These are phyloP conservation scores for Myiozetetes cayanensis DNA, from an alignment of 2,113 vertebrate species.

Conservation along the genomic window DNA sequence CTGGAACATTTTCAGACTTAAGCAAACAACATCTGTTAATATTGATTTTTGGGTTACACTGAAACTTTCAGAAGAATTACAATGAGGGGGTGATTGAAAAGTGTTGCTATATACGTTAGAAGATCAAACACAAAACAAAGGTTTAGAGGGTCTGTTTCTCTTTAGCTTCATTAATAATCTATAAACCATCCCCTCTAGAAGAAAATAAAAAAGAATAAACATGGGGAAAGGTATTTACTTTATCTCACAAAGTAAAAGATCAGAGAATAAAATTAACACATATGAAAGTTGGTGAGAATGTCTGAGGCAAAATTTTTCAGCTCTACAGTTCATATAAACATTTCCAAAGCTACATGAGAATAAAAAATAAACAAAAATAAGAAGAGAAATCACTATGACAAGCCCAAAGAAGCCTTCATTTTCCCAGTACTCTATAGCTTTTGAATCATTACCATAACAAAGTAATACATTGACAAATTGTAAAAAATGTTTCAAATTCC, in stretches of 20 bases:
- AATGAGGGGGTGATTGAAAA: conserved; percentile 45
- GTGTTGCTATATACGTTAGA: background rate
- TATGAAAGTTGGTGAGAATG: background rate
- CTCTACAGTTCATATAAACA: background rate
- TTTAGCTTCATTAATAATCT: background rate
- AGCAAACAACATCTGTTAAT: conserved; percentile 76
- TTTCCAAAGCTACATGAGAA: background rate
- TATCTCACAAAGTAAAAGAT: background rate
- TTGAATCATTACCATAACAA: background rate
- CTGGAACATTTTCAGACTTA: conserved; percentile 68
- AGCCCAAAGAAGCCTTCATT: background rate
- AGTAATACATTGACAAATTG: background rate
- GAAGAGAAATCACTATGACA: background rate
- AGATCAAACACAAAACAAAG: conserved; percentile 25
- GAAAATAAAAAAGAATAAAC: background rate
- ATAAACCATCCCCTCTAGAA: background rate
- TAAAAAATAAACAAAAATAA: background rate
- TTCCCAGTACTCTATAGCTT: background rate
- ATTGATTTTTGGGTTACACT: conserved; percentile 64
- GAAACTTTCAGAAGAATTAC: conserved; percentile 55
- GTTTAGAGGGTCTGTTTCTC: background rate
- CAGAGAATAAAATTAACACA: background rate
- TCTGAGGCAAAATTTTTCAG: background rate
- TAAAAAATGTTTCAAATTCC: background rate
- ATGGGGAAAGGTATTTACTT: background rate